Percentiles rank a stretch among this genome's conserved stretches.
phyloP scores from a whole-genome alignment of 2,888 invertebrate species.

The Mantis religiosa region DNA sequence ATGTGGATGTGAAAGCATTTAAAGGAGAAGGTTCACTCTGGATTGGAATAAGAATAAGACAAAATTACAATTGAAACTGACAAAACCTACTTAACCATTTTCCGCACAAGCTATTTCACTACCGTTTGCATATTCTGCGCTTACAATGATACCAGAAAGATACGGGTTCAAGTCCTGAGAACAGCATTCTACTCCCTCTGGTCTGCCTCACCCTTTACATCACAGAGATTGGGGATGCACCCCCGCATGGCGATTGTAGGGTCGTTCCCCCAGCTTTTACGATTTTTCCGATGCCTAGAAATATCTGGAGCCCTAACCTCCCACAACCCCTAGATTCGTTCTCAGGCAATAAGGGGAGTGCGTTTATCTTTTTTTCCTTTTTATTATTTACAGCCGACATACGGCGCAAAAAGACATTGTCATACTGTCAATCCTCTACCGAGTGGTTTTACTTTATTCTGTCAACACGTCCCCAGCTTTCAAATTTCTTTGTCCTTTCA shows the following conservation, averaged over 20 bases:
- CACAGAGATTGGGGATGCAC: neutral
- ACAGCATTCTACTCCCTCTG: neutral
- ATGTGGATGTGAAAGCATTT: too few relatives aligned
- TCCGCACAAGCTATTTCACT: too few relatives aligned
- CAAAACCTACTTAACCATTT: too few relatives aligned
- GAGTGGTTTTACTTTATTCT: neutral
- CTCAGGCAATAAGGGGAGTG: neutral
- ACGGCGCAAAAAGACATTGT: neutral
- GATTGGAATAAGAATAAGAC: too few relatives aligned
- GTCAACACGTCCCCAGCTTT: neutral
- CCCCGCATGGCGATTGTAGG: neutral
- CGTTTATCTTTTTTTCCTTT: neutral
- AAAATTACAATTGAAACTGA: too few relatives aligned
- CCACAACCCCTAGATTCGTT: neutral
- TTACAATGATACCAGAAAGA: neutral
- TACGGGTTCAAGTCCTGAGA: neutral
- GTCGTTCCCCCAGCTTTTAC: neutral
- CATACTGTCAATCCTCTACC: neutral
- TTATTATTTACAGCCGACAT: neutral
- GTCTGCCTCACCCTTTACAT: neutral
- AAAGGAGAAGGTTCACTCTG: too few relatives aligned
- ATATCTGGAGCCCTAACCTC: neutral
- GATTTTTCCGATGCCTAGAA: neutral
- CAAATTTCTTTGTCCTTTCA: too few relatives aligned
- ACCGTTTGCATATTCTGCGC: too few relatives aligned